phyloP scores from a whole-genome alignment of 2,797 vertebrate genomes.

The Eupleurogrammus muticus region DNA sequence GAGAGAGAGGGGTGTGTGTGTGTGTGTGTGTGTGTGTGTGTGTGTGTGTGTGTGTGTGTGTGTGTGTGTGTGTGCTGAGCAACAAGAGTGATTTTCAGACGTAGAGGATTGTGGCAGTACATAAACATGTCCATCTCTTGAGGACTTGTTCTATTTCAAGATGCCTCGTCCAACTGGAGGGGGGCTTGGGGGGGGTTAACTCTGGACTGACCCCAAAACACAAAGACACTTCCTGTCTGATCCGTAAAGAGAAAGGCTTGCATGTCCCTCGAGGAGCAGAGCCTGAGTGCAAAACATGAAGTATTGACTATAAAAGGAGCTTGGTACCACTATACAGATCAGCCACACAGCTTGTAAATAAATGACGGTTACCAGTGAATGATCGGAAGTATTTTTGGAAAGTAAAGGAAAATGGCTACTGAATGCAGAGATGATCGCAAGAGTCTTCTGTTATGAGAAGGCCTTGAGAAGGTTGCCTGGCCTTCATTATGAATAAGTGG shows the following conservation, averaged over 20 bases:
- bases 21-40: too few relatives aligned
- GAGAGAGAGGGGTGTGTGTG: neutral
- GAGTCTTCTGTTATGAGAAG: neutral
- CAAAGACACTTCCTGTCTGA: conserved; percentile 73
- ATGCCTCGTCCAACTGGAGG: conserved; percentile 31
- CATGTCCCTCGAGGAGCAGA: conserved; percentile 45
- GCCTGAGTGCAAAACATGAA: conserved; percentile 49
- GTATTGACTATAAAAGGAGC: conserved; percentile 72
- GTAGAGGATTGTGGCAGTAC: conserved; percentile 25
- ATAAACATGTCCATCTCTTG: conserved; percentile 53
- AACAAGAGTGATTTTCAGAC: conserved; percentile 13
- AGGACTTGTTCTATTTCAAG: conserved; percentile 56
- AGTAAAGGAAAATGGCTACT: conserved; percentile 3
- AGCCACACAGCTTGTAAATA: conserved; percentile 30
- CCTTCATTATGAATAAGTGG: conserved; percentile 26
- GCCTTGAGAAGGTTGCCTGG: too few relatives aligned
- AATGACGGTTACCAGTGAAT: conserved; percentile 8
- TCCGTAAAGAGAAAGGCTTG: conserved; percentile 58
- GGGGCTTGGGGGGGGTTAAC: conserved; percentile 11
- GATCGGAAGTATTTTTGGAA: conserved; percentile 1
- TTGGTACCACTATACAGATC: conserved; percentile 35
- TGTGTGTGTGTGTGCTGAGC: neutral
- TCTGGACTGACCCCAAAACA: conserved; percentile 54
- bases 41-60: too few relatives aligned
- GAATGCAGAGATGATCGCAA: conserved; percentile 23